phyloP scores from a whole-genome alignment of 2,113 vertebrate species.

The Labeo rohita region DNA sequence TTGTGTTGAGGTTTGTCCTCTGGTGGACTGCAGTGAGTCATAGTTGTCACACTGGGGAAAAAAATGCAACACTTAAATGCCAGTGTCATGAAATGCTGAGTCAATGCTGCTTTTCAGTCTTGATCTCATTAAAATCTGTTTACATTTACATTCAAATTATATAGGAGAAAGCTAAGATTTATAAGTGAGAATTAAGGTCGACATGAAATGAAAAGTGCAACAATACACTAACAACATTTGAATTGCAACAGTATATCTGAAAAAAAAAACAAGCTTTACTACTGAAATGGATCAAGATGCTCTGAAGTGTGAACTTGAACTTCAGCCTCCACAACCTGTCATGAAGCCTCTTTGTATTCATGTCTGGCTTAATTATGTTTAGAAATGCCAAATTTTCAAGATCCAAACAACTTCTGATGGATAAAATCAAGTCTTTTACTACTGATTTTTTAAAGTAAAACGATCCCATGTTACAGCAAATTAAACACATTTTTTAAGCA shows the following conservation, averaged over 20 bases:
- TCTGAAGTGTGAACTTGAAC: neutral
- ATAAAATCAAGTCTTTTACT: neutral
- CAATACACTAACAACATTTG: no score
- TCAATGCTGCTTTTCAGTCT: neutral
- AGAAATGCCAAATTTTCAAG: neutral
- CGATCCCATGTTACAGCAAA: neutral
- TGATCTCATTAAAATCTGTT: conserved; percentile 7
- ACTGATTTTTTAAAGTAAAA: neutral
- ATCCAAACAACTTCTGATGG: neutral
- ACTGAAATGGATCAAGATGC: neutral
- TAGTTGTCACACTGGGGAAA: neutral
- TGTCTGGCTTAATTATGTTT: neutral
- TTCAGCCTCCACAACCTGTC: neutral
- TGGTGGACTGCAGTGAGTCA: conserved; percentile 20
- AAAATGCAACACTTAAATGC: conserved; percentile 18
- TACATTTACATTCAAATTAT: neutral
- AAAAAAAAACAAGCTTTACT: neutral
- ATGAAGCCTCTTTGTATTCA: neutral
- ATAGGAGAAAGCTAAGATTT: neutral
- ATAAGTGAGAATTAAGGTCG: neutral
- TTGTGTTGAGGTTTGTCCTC: neutral
- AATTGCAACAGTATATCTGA: neutral
- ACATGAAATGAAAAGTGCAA: neutral
- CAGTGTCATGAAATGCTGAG: conserved; percentile 12
- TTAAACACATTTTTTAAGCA: neutral